Evolutionary conservation across 2,113 vertebrate species (phyloP), one percentile per base, ranked within the genome.

Genomic region (Syngnathus floridae): DNA sequence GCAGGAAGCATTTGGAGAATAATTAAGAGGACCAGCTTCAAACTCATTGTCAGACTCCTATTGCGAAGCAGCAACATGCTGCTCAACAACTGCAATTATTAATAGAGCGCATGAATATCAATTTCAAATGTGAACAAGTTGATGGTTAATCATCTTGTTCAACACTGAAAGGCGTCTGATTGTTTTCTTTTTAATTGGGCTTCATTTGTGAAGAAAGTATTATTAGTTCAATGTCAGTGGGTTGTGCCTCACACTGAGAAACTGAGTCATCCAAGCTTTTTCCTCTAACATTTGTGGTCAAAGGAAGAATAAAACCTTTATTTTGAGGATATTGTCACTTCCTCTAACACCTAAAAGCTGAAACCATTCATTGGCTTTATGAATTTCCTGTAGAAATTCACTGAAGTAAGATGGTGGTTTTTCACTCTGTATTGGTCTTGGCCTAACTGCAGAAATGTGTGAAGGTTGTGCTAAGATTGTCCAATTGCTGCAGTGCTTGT

Each of bases 21-120:
- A 90, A 91, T 90, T 89, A 89, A 88, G 90, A 91, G 77, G 78
- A 84, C 80, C 41, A 67, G 81, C 87, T 86, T 89, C 84, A 84
- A 87, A 88, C 83, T 88, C 82, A 90, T 89, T 88, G 87, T 84
- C 87, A 81, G 67, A 86, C 84, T 88, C 88, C 87, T 80, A 75
- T 84, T 83, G 87, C 83, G 84, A 70, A 81, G 82, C 86, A 84
- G 80, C 83, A 84, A 80, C 84, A 77, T 75, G 82, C 82, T 71
- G 75, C 79, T 84, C 62, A 56, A 73, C 77, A 76, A 75, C 80
- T 69, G 80, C 83, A 84, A 86, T 88, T 87, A 88, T 87, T 86
- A 77, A 13, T 77, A 64, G 78, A 82, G 66, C 45, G 40, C 63
- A 43, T 46, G 72, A 83, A 77, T 62, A 74, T 62, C 75, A 74